phyloP scores from a whole-genome alignment of 2,888 invertebrate species.

The Cryptocephalus primarius region DNA sequence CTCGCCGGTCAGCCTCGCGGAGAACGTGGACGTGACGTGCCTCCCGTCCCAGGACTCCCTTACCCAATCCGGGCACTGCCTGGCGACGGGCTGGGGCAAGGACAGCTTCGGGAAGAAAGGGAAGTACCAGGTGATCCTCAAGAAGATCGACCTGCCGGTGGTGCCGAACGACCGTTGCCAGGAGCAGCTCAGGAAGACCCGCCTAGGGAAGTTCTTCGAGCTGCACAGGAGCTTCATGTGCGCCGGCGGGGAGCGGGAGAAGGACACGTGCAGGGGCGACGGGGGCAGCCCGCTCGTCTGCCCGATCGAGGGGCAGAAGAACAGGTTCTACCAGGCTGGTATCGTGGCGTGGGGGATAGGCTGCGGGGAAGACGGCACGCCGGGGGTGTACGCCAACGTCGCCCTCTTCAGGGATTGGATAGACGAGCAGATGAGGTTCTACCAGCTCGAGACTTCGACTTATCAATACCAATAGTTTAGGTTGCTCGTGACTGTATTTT shows the following conservation, averaged over 20 bases:
- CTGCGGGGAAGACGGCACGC: slow-evolving; percentile 55
- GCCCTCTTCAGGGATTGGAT: slow-evolving; percentile 54
- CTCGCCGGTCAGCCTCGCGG: slow-evolving; percentile 19
- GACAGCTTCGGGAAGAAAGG: slow-evolving; percentile 37
- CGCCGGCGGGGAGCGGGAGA: slow-evolving; percentile 53
- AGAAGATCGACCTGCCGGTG: slow-evolving; percentile 58
- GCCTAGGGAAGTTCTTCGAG: slow-evolving; percentile 54
- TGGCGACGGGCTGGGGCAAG: slow-evolving; percentile 31
- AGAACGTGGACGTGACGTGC: slow-evolving; percentile 27
- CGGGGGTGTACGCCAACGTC: slow-evolving; percentile 67
- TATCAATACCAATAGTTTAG: slow-evolving; percentile 6
- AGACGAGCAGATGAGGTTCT: slow-evolving; percentile 42
- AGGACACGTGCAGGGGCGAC: slow-evolving; percentile 54
- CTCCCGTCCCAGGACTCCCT: slow-evolving; percentile 22
- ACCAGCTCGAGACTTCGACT: slow-evolving; percentile 1
- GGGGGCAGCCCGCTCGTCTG: slow-evolving; percentile 55
- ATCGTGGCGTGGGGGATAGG: slow-evolving; percentile 79
- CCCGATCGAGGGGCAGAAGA: slow-evolving; percentile 40
- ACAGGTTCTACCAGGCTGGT: slow-evolving; percentile 56
- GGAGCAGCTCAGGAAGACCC: slow-evolving; percentile 44
- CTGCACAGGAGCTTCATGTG: slow-evolving; percentile 65
- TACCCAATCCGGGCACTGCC: slow-evolving; percentile 16
- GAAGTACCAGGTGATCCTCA: slow-evolving; percentile 57
- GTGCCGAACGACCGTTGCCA: slow-evolving; percentile 51
- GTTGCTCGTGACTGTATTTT: no score